A percentile compares a stretch with the other conserved stretches of the same genome.
phyloP scores from a whole-genome alignment of 2,797 vertebrate species.

The Lagodon rhomboides region DNA sequence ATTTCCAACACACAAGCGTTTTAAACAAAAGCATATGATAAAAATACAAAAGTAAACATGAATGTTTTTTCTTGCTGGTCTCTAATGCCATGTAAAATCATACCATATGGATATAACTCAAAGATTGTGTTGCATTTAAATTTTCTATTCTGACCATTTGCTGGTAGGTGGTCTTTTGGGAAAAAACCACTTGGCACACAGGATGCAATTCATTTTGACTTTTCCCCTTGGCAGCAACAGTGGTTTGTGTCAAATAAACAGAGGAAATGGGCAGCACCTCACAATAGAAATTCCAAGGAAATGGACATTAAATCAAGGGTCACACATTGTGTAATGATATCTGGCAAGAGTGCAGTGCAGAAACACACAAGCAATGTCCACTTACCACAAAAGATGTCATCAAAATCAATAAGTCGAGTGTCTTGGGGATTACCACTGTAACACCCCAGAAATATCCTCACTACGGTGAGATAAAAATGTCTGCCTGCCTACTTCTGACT shows the following conservation, averaged over 20 bases:
- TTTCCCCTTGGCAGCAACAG: background rate
- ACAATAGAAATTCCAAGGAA: background rate
- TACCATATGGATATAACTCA: background rate
- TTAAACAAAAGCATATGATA: background rate
- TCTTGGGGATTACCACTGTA: slow-evolving; percentile 56
- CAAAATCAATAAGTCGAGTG: slow-evolving; percentile 64
- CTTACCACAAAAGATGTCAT: slow-evolving; percentile 51
- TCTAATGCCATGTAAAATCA: background rate
- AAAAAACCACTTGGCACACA: background rate
- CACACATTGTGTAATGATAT: slow-evolving; percentile 14
- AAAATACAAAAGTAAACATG: background rate
- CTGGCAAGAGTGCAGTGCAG: slow-evolving; percentile 3
- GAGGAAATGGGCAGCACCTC: background rate
- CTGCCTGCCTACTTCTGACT: slow-evolving; percentile 58
- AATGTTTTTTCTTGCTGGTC: background rate
- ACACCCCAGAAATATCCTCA: slow-evolving; percentile 58
- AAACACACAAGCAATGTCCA: slow-evolving; percentile 22
- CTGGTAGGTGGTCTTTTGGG: slow-evolving; percentile 5
- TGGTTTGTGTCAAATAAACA: slow-evolving; percentile 1
- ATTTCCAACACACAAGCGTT: too few species aligned
- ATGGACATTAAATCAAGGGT: background rate
- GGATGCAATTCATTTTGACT: slow-evolving; percentile 7
- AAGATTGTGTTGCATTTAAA: background rate
- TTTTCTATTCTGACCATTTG: background rate
- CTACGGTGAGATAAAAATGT: slow-evolving; percentile 60